A percentile compares a stretch with the other conserved stretches of the same genome.
Conservation (phyloP, 2,888 invertebrate genomes). For the Tetranychus truncatus region DNA sequence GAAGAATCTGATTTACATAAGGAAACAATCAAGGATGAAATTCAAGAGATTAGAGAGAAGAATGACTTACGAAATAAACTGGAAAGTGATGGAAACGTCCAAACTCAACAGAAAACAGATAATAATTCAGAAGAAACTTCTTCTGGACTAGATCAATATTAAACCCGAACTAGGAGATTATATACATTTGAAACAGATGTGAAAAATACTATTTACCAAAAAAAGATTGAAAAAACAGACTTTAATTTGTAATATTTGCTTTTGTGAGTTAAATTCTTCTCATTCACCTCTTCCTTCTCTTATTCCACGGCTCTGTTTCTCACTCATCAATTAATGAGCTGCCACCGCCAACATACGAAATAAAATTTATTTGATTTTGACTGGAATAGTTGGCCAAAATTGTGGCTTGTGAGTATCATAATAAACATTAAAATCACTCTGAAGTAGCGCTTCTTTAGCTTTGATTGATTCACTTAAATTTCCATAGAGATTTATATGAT, state of each 20-base stretch:
- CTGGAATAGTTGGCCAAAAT: slow-evolving; percentile 4
- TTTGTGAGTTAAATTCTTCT: not conserved
- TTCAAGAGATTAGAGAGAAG: not conserved
- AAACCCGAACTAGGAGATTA: not conserved
- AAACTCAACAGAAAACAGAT: not conserved
- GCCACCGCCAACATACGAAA: not conserved
- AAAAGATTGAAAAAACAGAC: not conserved
- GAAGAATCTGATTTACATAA: not conserved
- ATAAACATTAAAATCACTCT: not conserved
- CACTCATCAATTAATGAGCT: not conserved
- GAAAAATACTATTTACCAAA: not conserved
- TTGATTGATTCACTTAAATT: not conserved
- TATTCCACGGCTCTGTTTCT: not conserved
- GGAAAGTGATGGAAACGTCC: not conserved
- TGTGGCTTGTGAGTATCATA: not conserved
- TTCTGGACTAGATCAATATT: not conserved
- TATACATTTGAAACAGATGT: not conserved
- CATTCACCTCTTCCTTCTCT: not conserved
- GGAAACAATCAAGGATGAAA: not conserved
- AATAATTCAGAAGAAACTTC: not conserved
- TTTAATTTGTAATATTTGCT: not conserved
- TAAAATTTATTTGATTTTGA: not conserved
- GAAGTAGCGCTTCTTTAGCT: not conserved
- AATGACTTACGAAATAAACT: not conserved
- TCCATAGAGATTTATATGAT: not conserved